Conservation (phyloP, 2,113 vertebrate genomes). For the Callorhinus ursinus region DNA sequence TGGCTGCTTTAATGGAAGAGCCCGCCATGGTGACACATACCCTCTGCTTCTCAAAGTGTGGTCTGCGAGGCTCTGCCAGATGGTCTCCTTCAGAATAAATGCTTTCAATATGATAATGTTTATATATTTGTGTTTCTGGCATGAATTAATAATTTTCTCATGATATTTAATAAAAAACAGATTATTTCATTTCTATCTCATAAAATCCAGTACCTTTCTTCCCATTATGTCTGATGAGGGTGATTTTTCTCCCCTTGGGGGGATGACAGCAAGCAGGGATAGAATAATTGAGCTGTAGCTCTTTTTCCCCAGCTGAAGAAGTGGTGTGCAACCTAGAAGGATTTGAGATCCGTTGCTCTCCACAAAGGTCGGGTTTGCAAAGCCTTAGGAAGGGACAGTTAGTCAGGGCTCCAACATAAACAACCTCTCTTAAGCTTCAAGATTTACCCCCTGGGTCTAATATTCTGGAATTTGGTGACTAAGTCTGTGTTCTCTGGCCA, state of each 20-base stretch:
- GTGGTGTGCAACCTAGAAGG: neutral
- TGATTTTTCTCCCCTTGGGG: neutral
- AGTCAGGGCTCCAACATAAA: neutral
- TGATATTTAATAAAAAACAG: constrained; percentile 63
- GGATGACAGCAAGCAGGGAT: neutral
- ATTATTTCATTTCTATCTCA: constrained; percentile 30
- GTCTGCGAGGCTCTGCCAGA: constrained; percentile 51
- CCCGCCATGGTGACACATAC: neutral
- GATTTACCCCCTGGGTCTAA: neutral
- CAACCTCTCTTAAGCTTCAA: neutral
- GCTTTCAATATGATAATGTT: constrained; percentile 60
- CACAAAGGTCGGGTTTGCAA: neutral
- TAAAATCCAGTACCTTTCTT: neutral
- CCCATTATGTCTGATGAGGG: neutral
- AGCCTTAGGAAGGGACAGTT: neutral
- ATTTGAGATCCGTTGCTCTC: neutral
- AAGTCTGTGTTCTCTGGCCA: neutral
- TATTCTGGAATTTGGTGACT: neutral
- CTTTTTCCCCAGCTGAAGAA: neutral
- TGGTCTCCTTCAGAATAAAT: constrained; percentile 58
- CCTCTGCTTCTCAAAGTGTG: constrained; percentile 36
- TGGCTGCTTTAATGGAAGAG: neutral
- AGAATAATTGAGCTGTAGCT: neutral
- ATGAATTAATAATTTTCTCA: constrained; percentile 63
- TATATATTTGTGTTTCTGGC: constrained; percentile 67